Evolutionary conservation across 2,113 vertebrate genomes (phyloP), one percentile per base, ranked within the genome.

Genomic region (Esox niger): DNA sequence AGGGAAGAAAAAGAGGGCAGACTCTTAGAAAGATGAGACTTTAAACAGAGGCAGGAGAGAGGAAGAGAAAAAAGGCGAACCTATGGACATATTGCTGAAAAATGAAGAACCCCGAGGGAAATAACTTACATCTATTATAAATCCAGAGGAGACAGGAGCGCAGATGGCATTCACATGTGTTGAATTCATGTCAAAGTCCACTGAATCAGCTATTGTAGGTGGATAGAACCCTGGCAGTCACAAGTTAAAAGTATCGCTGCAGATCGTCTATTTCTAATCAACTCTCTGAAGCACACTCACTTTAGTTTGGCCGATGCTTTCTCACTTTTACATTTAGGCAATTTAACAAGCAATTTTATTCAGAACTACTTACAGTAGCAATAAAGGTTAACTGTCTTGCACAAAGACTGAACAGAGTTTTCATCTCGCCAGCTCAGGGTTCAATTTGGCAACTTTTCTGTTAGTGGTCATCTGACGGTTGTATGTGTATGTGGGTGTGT

Each of bases 141-240:
- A 78, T 84, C 80, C 77, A 30, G 75, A 30, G 71, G 67, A 78
- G 86, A 83, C 67, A 74, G 66, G 30, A 56, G 66, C 74, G 62
- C 78, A 88, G 83, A 88, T 86, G 86, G 88, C 62, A 56, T 77
- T 78, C 82, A 79, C 74, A 80, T 79, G 79, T 76, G 73, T 55
- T 71, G 56, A 72, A 75, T 61, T 68, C 73, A 72, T 84, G 77
- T 79, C 69, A 78, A n/a, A 74, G 69, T 76, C 75, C 62, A 63
- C 70, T 11, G 49, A 68, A 71, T 30, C 47, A 74, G 71, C 62
- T 57, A 47, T 73, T 61, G 67, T 70, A 26, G 35, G n/a, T 72
- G 63, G 74, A 56, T 55, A n/a, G 62, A 62, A 59, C 52, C 52
- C 32, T 21, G 59, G 35, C 10, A 61, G 21, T 33, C 6, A 13